Evolutionary conservation across 2,888 invertebrate species (phyloP).

Genomic region (Athrips mouffetella): DNA sequence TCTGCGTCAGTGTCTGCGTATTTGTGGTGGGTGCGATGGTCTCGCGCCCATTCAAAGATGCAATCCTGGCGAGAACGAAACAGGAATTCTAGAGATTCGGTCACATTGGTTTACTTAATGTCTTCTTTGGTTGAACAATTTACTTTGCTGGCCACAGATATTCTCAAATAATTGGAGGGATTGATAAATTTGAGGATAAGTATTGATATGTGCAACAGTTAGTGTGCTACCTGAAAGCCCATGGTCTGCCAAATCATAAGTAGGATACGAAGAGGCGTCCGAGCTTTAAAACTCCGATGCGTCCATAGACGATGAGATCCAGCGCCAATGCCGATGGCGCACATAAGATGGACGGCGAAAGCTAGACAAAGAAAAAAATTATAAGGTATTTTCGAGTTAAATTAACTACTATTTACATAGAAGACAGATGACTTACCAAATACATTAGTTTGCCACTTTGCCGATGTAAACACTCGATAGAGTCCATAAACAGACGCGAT

Average conservation of each 20-base stretch:
- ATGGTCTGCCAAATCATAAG: constrained; percentile 90
- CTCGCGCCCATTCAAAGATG: constrained; percentile 83
- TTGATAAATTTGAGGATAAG: too few species aligned
- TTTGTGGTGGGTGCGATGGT: constrained; percentile 91
- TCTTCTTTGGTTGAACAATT: too few species aligned
- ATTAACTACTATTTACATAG: too few species aligned
- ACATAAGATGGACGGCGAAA: constrained; percentile 81
- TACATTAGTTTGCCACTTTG: constrained; percentile 80
- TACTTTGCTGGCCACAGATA: too few species aligned
- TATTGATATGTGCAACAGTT: neutral
- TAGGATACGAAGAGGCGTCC: constrained; percentile 87
- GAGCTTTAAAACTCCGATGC: constrained; percentile 94
- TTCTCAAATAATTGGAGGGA: too few species aligned
- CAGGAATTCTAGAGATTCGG: too few species aligned
- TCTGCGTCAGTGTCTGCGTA: constrained; percentile 93
- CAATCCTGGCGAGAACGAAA: constrained; percentile 72
- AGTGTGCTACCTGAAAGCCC: constrained; percentile 86
- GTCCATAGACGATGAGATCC: constrained; percentile 98
- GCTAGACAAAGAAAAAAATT: constrained; percentile 75
- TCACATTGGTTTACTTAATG: too few species aligned
- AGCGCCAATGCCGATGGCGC: constrained; percentile 93
- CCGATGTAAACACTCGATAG: constrained; percentile 81
- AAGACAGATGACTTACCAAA: constrained; percentile 77
- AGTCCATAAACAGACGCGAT: constrained; percentile 81
- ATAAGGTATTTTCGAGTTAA: too few species aligned